phyloP scores from a whole-genome alignment of 35 echinoderm and acorn worm species.

The Hemicentrotus pulcherrimus region DNA sequence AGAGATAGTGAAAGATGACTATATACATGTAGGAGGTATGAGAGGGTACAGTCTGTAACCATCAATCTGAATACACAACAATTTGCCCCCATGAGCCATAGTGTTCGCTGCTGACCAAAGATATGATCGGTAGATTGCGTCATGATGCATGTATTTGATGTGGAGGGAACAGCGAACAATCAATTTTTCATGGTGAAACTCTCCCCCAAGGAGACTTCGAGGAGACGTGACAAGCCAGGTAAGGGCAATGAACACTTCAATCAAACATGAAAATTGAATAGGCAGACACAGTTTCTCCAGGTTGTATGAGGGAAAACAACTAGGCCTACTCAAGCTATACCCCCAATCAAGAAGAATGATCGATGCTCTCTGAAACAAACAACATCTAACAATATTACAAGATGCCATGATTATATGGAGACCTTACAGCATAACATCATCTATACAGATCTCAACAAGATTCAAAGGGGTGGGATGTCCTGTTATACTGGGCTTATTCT shows the following conservation, averaged over 20 bases:
- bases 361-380: not conserved
- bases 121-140: not conserved
- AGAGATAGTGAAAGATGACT: not conserved
- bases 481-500: not conserved
- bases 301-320: not conserved
- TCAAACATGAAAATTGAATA: conserved; percentile 14
- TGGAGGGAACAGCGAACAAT: not conserved
- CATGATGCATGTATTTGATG: not conserved
- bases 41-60: not conserved
- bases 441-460: too few relatives aligned
- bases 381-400: not conserved
- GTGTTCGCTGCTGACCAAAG: not conserved
- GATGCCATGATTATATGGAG: not conserved
- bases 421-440: too few relatives aligned
- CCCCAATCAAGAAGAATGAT: not conserved
- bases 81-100: not conserved
- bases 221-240: not conserved
- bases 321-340: not conserved
- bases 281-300: not conserved
- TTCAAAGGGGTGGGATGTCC: not conserved
- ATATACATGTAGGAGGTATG: not conserved
- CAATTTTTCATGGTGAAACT: conserved; percentile 3
- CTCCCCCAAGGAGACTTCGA: not conserved
- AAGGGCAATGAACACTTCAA: conserved; percentile 17
- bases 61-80: not conserved